Conservation (phyloP, 2,888 invertebrate species). For the Eurytoma adleriae region DNA sequence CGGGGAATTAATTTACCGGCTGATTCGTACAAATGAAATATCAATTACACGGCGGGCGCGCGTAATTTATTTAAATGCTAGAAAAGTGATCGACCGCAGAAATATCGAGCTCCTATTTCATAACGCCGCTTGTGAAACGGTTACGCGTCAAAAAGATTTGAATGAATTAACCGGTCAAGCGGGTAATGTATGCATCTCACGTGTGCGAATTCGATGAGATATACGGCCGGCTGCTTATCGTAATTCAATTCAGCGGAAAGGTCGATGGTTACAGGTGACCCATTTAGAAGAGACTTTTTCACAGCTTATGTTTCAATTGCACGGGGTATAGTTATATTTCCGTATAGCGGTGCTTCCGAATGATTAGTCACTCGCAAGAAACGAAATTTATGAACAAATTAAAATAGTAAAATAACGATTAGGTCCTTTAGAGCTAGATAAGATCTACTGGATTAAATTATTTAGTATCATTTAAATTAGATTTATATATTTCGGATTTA, state of each 20-base stretch:
- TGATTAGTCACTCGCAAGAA: too few relatives aligned
- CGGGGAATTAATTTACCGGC: neutral
- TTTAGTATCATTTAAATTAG: too few relatives aligned
- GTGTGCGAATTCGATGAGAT: neutral
- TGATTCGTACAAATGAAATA: neutral
- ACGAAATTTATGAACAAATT: too few relatives aligned
- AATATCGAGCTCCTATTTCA: neutral
- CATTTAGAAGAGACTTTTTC: neutral
- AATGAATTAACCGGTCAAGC: neutral
- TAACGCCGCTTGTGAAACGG: neutral
- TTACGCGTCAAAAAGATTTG: neutral
- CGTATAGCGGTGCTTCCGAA: too few relatives aligned
- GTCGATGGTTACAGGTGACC: neutral
- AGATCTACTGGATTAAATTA: too few relatives aligned
- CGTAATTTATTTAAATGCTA: neutral
- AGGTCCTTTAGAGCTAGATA: too few relatives aligned
- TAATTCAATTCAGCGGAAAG: neutral
- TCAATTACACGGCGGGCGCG: neutral
- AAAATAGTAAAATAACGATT: too few relatives aligned
- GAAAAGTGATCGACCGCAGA: constrained; percentile 3
- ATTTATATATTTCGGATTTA: too few relatives aligned
- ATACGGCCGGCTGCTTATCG: neutral
- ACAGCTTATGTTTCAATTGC: too few relatives aligned
- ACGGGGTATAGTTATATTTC: too few relatives aligned
- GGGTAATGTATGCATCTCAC: neutral